phyloP scores from a whole-genome alignment of 2,888 invertebrate genomes.

The Ochropleura leucogaster region DNA sequence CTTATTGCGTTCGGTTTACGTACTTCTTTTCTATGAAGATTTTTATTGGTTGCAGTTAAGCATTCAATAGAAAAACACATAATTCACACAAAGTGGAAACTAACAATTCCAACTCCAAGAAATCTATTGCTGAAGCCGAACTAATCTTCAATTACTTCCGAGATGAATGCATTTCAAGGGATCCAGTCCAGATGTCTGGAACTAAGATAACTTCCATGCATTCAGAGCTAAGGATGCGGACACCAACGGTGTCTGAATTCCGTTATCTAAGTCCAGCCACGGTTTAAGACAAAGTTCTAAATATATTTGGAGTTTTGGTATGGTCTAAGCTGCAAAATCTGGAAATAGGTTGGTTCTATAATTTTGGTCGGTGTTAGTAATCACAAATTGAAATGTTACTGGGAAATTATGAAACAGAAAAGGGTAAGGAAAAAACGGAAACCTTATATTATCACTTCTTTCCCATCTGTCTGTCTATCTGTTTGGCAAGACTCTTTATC shows the following conservation, averaged over 20 bases:
- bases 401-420: not conserved
- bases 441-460: too few species aligned
- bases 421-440: not conserved
- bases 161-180: slow-evolving; percentile 53
- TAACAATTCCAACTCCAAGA: slow-evolving; percentile 19
- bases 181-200: slow-evolving; percentile 43
- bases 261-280: slow-evolving; percentile 58
- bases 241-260: slow-evolving; percentile 46
- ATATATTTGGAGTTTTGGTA: slow-evolving; percentile 63
- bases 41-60: too few species aligned
- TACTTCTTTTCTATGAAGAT: too few species aligned
- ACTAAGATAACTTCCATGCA: slow-evolving; percentile 55
- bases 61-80: not conserved
- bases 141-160: slow-evolving; percentile 59
- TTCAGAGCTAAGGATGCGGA: slow-evolving; percentile 52
- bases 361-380: slow-evolving; percentile 1
- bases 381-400: not conserved
- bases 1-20: too few species aligned
- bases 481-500: too few species aligned
- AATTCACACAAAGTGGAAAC: not conserved
- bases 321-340: slow-evolving; percentile 42
- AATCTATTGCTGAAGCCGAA: slow-evolving; percentile 20
- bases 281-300: slow-evolving; percentile 65
- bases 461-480: too few species aligned
- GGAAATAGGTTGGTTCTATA: not conserved